These are phyloP conservation scores for Scartelaos histophorus DNA, from an alignment of 2,113 vertebrate genomes.

Conservation along the genomic window DNA sequence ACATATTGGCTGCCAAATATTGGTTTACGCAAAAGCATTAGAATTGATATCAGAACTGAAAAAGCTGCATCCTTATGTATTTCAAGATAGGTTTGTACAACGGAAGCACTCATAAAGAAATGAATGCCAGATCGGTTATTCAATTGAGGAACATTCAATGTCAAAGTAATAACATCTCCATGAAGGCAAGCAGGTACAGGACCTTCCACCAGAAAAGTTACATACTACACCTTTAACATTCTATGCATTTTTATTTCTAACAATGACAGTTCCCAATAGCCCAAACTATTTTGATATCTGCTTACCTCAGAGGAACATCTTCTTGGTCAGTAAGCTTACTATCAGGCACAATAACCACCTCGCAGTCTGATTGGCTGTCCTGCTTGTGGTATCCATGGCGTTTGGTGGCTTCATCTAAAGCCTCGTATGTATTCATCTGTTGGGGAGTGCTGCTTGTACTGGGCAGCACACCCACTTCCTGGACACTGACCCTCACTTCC, in stretches of 20 bases:
- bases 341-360: constrained; percentile 62
- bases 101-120: too few relatives aligned
- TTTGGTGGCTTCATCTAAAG: constrained; percentile 58
- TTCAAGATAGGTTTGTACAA: too few relatives aligned
- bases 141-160: too few relatives aligned
- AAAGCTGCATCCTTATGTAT: too few relatives aligned
- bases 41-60: too few relatives aligned
- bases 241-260: background rate
- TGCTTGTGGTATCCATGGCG: constrained; percentile 58
- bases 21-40: too few relatives aligned
- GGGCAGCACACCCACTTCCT: constrained; percentile 68
- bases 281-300: background rate
- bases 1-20: too few relatives aligned
- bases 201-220: background rate
- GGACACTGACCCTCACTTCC: constrained; percentile 71
- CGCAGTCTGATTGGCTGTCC: constrained; percentile 65
- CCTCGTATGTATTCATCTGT: constrained; percentile 35
- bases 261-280: background rate
- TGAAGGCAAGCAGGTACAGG: too few relatives aligned
- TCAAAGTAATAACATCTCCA: too few relatives aligned
- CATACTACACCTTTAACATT: background rate
- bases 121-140: too few relatives aligned
- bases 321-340: constrained; percentile 59
- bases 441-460: constrained; percentile 57
- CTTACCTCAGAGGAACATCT: constrained; percentile 71